Base-by-base conservation (phyloP, 2,113 vertebrate genomes). In the Hippocampus comes region DNA sequence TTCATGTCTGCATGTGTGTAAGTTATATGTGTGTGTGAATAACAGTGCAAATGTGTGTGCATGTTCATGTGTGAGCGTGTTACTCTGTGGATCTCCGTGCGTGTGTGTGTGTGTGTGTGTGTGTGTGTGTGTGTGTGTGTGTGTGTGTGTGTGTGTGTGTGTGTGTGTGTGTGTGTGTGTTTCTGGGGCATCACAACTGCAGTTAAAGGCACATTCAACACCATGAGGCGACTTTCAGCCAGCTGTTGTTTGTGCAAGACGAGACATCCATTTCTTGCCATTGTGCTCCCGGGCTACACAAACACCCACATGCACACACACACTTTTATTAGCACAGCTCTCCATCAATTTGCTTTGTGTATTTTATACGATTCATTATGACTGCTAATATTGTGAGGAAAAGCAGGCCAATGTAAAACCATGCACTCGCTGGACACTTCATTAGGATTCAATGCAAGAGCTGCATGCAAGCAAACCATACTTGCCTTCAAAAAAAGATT, bases 281-380 rank as follows among this genome's bases (percentile, higher is more conserved):
- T 34, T 61, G 59, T 61, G 30, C 12, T 25, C 27, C 46, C 20
- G 30, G 14, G 27, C 59, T 61, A 7, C 5, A 61, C 46, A 61
- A 11, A 41, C 0, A 46, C 15, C 2, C 30, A 67, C 12, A 38
- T 1, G 51, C n/a, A 67, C 20, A 43, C n/a, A 48, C 25, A 69
- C 55, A 48, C 12, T 10, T 17, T 1, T 21, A 21, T 30, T 15
- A 30, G 14, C 18, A 14, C 41, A 64, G 12, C 63, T 43, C 20
- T 42, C 34, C 20, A n/a, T 64, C 34, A 64, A 8, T 59, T 3
- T 57, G 56, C 23, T 4, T 59, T 11, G 11, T 41, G 30, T 42
- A 80, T 42, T 49, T 73, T 69, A 74, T 75, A 59, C 15, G 66
- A 78, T 81, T 68, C 69, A 83, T 85, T 69, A 74, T 70, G 64